phyloP scores from a whole-genome alignment of 2,113 vertebrate genomes.

The Meles meles region DNA sequence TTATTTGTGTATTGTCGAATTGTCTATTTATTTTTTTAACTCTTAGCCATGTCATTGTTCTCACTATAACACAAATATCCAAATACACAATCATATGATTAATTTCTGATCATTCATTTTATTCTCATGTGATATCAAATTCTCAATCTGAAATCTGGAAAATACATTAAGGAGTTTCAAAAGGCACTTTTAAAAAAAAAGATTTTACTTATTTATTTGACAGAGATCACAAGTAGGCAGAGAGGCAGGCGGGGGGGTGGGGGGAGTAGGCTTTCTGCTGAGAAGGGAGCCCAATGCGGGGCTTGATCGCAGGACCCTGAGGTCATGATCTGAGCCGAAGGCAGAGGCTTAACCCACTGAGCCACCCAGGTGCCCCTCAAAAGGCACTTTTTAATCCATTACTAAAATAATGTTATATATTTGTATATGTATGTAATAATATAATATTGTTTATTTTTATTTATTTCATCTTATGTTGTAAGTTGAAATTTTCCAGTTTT shows the following conservation, averaged over 20 bases:
- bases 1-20: neutral
- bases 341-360: no score
- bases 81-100: neutral
- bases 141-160: neutral
- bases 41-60: neutral
- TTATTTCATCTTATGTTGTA: neutral
- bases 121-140: neutral
- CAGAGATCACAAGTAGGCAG: no score
- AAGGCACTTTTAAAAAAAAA: neutral
- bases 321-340: no score
- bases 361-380: no score
- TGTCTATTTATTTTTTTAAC: neutral
- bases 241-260: no score
- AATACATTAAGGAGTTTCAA: neutral
- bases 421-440: neutral
- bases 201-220: no score
- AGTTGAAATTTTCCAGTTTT: neutral
- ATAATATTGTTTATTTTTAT: neutral
- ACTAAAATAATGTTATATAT: neutral
- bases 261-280: no score
- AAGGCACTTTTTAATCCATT: neutral
- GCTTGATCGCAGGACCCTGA: no score
- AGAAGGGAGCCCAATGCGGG: no score
- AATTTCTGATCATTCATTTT: neutral
- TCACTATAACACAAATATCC: neutral